Evolutionary conservation across 2,113 vertebrate genomes (phyloP).

Genomic region (Lynx canadensis): DNA sequence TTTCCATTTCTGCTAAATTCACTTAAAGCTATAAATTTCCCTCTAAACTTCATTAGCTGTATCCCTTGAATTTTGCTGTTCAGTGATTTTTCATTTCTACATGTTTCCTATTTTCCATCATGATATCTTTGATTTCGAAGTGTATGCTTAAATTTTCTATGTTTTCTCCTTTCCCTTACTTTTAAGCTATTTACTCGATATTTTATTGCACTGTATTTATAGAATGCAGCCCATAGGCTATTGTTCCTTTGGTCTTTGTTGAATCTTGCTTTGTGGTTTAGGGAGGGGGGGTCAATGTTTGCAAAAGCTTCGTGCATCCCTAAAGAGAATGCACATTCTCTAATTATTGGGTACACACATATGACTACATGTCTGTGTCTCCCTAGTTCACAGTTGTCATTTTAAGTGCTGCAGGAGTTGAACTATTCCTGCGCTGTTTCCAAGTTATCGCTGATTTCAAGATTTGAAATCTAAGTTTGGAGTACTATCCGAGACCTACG

Average conservation of each 20-base stretch:
- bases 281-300: not conserved
- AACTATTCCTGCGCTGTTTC: not conserved
- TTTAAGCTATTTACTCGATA: not conserved
- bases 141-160: not conserved
- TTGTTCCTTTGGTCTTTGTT: not conserved
- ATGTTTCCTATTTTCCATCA: not conserved
- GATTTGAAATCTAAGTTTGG: constrained; percentile 15
- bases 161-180: not conserved
- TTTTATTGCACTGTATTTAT: not conserved
- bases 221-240: not conserved
- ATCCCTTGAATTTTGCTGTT: not conserved
- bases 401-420: not conserved
- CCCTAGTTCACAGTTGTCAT: not conserved
- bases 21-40: not conserved
- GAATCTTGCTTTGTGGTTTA: constrained; percentile 30
- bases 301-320: not conserved
- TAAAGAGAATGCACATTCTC: not conserved
- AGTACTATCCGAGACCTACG: not conserved
- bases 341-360: not conserved
- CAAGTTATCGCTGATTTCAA: not conserved
- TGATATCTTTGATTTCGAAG: not conserved
- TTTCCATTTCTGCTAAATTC: not conserved
- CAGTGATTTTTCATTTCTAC: not conserved
- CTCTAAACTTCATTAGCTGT: not conserved
- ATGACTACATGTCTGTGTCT: not conserved